phyloP scores from a whole-genome alignment of 2,113 vertebrate genomes.

The Corvus cornix region DNA sequence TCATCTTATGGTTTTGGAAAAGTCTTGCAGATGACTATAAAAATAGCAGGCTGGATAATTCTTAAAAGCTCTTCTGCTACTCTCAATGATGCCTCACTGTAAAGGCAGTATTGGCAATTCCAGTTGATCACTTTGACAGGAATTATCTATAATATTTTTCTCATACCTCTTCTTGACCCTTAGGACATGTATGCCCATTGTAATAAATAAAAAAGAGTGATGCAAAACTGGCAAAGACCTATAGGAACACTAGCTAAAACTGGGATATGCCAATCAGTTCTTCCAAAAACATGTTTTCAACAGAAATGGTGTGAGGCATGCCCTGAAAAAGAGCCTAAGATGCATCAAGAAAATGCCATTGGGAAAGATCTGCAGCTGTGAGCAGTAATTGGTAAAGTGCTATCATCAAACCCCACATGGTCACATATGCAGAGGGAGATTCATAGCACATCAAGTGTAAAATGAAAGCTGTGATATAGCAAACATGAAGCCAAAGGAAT shows the following conservation, averaged over 20 bases:
- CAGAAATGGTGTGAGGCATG: background rate
- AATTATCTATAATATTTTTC: background rate
- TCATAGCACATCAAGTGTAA: constrained; percentile 41
- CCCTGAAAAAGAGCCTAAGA: constrained; percentile 23
- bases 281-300: background rate
- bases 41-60: background rate
- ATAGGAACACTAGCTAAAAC: background rate
- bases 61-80: background rate
- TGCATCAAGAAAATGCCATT: constrained; percentile 32
- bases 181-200: background rate
- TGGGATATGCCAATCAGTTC: background rate
- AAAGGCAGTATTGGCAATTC: background rate
- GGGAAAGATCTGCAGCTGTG: constrained; percentile 62
- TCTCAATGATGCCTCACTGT: background rate
- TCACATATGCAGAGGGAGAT: constrained; percentile 48
- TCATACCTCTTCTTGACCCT: background rate
- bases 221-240: background rate
- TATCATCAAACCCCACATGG: constrained; percentile 57
- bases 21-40: background rate
- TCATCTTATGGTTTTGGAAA: background rate
- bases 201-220: background rate
- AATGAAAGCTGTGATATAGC: constrained; percentile 35
- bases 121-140: background rate
- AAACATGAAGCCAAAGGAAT: constrained; percentile 20
- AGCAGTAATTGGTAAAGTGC: constrained; percentile 61